Percentiles rank a stretch among this genome's conserved stretches.
Evolutionary conservation across 2,888 invertebrate species (phyloP).

Genomic region (Rhingia rostrata): DNA sequence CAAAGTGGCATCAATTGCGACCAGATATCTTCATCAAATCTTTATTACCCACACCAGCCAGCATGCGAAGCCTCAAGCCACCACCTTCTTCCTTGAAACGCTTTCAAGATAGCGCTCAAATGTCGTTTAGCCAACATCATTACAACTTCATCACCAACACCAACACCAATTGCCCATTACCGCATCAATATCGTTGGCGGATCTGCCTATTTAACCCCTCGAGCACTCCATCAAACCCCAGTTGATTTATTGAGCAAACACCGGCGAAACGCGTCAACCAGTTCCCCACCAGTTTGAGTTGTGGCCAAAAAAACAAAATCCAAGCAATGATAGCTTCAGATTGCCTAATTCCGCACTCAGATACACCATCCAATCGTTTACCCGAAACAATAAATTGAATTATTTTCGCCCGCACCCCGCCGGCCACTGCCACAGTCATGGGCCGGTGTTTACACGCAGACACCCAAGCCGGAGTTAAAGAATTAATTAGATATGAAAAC

Average conservation of each 20-base stretch:
- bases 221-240: slow-evolving; percentile 63
- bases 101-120: slow-evolving; percentile 45
- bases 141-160: slow-evolving; percentile 1
- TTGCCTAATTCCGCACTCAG: slow-evolving; percentile 39
- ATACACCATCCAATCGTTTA: slow-evolving; percentile 38
- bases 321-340: slow-evolving; percentile 46
- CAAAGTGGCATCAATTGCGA: neutral
- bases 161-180: neutral
- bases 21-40: slow-evolving; percentile 25
- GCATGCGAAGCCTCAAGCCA: slow-evolving; percentile 6
- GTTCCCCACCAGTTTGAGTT: slow-evolving; percentile 38
- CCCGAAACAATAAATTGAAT: slow-evolving; percentile 71
- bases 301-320: slow-evolving; percentile 60
- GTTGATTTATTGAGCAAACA: slow-evolving; percentile 70
- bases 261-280: slow-evolving; percentile 55
- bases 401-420: slow-evolving; percentile 16
- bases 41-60: slow-evolving; percentile 22
- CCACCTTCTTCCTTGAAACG: slow-evolving; percentile 34
- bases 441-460: slow-evolving; percentile 55
- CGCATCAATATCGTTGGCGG: slow-evolving; percentile 24
- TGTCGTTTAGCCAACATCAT: slow-evolving; percentile 32
- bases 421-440: neutral
- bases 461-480: slow-evolving; percentile 65
- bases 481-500: slow-evolving; percentile 74
- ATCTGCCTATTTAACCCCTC: slow-evolving; percentile 57